Evolutionary conservation across 2,113 vertebrate genomes (phyloP).

Genomic region (Eubucco bourcierii): DNA sequence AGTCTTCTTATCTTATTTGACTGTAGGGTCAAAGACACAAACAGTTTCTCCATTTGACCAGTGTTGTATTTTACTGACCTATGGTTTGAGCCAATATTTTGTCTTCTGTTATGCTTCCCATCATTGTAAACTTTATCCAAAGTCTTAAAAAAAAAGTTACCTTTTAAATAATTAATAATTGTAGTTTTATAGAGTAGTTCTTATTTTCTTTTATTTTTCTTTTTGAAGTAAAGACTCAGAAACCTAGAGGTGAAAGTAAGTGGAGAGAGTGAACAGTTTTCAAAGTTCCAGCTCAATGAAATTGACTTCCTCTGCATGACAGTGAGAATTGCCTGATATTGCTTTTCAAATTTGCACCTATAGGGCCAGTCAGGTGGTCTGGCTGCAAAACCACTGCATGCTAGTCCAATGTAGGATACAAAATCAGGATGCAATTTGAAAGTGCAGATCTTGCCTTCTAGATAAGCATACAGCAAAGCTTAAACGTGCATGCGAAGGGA

Average conservation of each 20-base stretch:
- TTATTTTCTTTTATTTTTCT: not conserved
- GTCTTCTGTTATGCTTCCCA: constrained; percentile 11
- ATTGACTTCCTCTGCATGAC: not conserved
- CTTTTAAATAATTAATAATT: constrained; percentile 15
- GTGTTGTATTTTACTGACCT: constrained; percentile 16
- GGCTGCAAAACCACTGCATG: not conserved
- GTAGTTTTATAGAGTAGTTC: not conserved
- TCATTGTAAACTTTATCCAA: not conserved
- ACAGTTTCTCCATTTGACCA: constrained; percentile 1
- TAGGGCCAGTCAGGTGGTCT: not conserved
- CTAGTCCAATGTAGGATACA: not conserved
- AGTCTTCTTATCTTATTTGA: constrained; percentile 22
- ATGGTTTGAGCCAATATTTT: not conserved
- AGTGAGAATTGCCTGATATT: not conserved
- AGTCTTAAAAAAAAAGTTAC: not conserved
- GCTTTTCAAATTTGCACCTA: not conserved
- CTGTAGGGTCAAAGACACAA: not conserved
- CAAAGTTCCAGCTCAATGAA: not conserved
- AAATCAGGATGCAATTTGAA: not conserved
- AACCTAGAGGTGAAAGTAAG: not conserved
- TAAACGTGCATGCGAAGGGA: not conserved
- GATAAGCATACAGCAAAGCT: not conserved
- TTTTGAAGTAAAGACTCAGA: not conserved
- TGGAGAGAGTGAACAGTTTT: not conserved
- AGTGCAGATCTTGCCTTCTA: not conserved